phyloP scores from a whole-genome alignment of 2,888 invertebrate genomes.

The Drosophila mercatorum region DNA sequence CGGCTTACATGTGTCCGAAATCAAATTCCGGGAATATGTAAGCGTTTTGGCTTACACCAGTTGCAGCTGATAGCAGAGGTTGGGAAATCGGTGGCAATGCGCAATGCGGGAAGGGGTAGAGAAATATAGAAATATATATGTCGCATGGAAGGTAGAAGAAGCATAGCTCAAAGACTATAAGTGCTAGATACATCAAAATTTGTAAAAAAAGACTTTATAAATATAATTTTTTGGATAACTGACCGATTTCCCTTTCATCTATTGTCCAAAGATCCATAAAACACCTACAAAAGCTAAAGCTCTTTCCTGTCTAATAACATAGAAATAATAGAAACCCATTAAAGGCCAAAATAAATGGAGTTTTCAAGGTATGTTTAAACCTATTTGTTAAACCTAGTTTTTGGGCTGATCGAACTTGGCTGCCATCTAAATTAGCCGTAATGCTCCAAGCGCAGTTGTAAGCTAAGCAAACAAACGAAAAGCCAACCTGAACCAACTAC shows the following conservation, averaged over 20 bases:
- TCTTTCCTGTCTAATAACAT: constrained; percentile 1
- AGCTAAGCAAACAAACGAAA: neutral
- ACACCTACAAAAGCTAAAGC: neutral
- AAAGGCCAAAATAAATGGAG: constrained; percentile 4
- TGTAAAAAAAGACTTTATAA: no score
- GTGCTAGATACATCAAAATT: no score
- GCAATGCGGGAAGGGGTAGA: neutral
- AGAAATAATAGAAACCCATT: constrained; percentile 6
- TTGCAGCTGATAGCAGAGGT: constrained; percentile 21
- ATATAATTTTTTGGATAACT: no score
- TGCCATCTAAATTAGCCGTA: constrained; percentile 16
- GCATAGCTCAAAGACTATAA: no score
- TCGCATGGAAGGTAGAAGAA: no score
- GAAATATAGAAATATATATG: neutral
- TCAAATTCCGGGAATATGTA: constrained; percentile 43
- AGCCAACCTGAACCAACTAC: constrained; percentile 4
- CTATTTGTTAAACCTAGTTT: constrained; percentile 31
- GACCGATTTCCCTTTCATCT: no score
- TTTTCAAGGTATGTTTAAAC: constrained; percentile 1
- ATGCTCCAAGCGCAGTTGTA: constrained; percentile 9
- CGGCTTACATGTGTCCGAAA: constrained; percentile 23
- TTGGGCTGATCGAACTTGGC: constrained; percentile 3
- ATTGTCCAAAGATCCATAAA: neutral
- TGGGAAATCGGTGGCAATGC: constrained; percentile 21
- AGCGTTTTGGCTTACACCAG: constrained; percentile 12